Conservation (phyloP, 2,888 invertebrate species). For the Ophion slaviceki region DNA sequence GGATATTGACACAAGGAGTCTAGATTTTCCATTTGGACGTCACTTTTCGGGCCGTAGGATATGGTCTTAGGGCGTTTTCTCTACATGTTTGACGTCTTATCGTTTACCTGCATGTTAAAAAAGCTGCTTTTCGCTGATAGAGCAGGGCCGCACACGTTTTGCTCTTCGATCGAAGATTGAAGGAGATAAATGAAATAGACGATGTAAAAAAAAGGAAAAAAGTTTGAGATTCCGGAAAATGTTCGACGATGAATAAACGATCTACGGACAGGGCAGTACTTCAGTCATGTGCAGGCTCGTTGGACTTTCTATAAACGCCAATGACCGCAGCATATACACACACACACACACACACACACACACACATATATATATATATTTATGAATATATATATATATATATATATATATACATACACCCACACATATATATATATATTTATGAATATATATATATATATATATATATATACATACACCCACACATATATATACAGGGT, state of each 20-base stretch:
- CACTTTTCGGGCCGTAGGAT: no score
- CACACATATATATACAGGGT: no score
- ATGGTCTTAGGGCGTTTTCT: no score
- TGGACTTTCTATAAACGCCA: constrained; percentile 50
- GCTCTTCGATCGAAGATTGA: constrained; percentile 39
- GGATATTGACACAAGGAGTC: no score
- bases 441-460: neutral
- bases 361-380: neutral
- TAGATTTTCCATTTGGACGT: no score
- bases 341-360: no score
- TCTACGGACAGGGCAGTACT: constrained; percentile 4
- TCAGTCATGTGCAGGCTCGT: constrained; percentile 40
- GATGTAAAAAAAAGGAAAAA: neutral
- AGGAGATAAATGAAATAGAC: neutral
- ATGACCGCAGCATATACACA: constrained; percentile 47
- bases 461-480: no score
- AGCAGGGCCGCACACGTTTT: constrained; percentile 9
- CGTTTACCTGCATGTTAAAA: neutral
- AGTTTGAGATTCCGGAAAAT: constrained; percentile 7
- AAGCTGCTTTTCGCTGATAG: neutral
- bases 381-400: neutral
- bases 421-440: neutral
- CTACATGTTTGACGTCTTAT: no score
- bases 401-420: no score
- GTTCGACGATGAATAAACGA: constrained; percentile 5